Evolutionary conservation across 2,113 vertebrate species (phyloP).

Genomic region (Rissa tridactyla): DNA sequence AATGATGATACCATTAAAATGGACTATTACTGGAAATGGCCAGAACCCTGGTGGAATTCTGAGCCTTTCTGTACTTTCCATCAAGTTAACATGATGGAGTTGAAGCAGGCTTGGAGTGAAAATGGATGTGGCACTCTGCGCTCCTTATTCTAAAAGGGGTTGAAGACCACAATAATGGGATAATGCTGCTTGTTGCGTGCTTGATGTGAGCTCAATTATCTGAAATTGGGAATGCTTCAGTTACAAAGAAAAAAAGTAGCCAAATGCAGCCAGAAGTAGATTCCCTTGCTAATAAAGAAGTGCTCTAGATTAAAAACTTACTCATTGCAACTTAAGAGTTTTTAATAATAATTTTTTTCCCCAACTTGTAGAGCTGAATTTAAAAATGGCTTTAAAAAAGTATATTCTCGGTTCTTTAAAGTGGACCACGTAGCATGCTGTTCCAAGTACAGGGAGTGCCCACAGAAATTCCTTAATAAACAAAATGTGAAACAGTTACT

Average conservation of each 20-base stretch:
- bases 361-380: not conserved
- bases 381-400: not conserved
- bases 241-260: not conserved
- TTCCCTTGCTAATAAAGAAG: not conserved
- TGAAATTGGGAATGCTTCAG: not conserved
- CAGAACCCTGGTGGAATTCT: not conserved
- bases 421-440: not conserved
- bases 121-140: not conserved
- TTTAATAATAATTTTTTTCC: not conserved
- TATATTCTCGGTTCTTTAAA: not conserved
- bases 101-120: not conserved
- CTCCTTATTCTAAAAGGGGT: not conserved
- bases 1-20: not conserved
- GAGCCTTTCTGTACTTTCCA: not conserved
- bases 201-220: not conserved
- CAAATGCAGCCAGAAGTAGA: not conserved
- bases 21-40: not conserved
- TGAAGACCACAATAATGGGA: not conserved
- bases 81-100: not conserved
- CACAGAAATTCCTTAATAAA: not conserved
- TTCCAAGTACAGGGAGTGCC: not conserved
- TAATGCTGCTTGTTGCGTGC: not conserved
- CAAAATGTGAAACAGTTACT: not conserved
- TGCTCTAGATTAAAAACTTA: not conserved
- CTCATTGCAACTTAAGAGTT: not conserved